Evolutionary conservation across 2,888 invertebrate genomes (phyloP).

Genomic region (Tanytarsus gracilentus): DNA sequence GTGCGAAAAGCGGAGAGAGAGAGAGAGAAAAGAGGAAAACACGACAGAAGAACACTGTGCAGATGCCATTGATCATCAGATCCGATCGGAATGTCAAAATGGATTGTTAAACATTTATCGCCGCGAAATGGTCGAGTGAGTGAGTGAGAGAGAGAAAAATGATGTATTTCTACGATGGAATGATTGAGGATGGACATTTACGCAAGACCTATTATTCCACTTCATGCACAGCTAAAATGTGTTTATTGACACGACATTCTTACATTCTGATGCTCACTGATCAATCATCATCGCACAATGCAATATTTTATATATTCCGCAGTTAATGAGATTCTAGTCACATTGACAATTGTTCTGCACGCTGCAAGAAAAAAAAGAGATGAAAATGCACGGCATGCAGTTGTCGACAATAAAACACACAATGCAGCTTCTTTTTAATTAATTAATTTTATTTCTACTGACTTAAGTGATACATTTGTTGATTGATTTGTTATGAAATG

Average conservation of each 20-base stretch:
- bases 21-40: not conserved
- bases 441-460: constrained; percentile 27
- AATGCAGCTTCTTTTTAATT: constrained; percentile 16
- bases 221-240: constrained; percentile 16
- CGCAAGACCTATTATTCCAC: constrained; percentile 2
- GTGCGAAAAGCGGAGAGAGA: too few relatives aligned
- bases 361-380: not conserved
- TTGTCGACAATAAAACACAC: not conserved
- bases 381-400: constrained; percentile 15
- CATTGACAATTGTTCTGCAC: constrained; percentile 2
- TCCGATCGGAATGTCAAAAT: constrained; percentile 21
- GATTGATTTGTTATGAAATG: constrained; percentile 26
- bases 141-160: not conserved
- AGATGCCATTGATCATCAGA: constrained; percentile 23
- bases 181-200: constrained; percentile 2
- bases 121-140: not conserved
- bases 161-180: not conserved
- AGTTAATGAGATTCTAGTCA: constrained; percentile 27
- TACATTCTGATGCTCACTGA: constrained; percentile 18
- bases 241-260: constrained; percentile 29
- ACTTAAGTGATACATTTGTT: constrained; percentile 28
- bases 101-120: constrained; percentile 23
- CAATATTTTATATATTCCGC: not conserved
- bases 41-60: not conserved
- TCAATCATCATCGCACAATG: constrained; percentile 17